Conservation (phyloP, 2,113 vertebrate genomes). For the Erpornis zantholeuca region DNA sequence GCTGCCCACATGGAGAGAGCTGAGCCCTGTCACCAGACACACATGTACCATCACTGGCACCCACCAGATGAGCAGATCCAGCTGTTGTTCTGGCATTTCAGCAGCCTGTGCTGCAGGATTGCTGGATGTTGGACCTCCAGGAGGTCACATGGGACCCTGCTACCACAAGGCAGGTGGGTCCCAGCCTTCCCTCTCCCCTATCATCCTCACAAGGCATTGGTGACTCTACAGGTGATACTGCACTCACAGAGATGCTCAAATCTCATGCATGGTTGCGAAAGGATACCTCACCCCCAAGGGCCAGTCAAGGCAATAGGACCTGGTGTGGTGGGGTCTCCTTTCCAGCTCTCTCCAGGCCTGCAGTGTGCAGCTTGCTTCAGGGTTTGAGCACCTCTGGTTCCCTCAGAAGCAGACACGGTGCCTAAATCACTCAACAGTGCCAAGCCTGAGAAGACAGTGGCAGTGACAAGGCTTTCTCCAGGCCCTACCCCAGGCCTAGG, state of each 20-base stretch:
- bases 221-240: accelerated
- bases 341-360: neutral
- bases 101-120: neutral
- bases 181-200: neutral
- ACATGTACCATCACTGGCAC: accelerated
- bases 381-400: neutral
- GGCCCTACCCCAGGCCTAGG: neutral
- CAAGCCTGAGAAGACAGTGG: neutral
- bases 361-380: neutral
- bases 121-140: neutral
- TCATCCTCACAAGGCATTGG: neutral
- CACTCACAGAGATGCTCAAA: neutral
- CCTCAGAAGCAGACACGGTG: accelerated
- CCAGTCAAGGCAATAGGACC: neutral
- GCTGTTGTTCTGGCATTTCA: neutral
- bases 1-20: accelerated
- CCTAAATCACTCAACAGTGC: neutral
- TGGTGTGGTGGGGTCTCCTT: neutral
- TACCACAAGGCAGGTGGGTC: neutral
- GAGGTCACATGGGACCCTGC: accelerated
- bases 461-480: accelerated
- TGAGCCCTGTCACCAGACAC: neutral
- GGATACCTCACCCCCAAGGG: neutral
- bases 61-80: neutral
- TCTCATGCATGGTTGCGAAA: neutral